Conservation (phyloP, 2,797 vertebrate species). For the Tokudaia muenninki region DNA sequence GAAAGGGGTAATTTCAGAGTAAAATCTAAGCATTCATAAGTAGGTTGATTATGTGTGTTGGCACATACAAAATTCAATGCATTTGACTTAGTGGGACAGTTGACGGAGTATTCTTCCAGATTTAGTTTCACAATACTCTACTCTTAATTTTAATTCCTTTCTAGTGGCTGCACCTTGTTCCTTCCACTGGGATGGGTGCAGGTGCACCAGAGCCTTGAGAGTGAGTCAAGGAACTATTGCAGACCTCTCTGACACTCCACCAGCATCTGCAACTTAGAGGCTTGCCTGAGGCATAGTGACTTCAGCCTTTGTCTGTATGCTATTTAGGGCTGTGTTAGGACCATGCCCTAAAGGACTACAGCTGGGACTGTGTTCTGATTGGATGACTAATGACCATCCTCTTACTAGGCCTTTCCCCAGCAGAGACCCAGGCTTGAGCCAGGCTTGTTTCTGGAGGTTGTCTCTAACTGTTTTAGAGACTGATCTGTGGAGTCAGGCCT, state of each 20-base stretch:
- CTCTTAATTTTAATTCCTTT: not conserved
- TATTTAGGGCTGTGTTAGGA: not conserved
- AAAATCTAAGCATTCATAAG: not conserved
- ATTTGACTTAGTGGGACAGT: not conserved
- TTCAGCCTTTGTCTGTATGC: not conserved
- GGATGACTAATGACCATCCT: no score
- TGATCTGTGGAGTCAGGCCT: not conserved
- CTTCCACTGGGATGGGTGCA: not conserved
- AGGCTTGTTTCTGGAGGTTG: not conserved
- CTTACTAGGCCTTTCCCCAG: not conserved
- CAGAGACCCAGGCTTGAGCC: not conserved
- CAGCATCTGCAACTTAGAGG: not conserved
- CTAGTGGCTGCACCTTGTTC: not conserved
- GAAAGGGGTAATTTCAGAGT: conserved; percentile 6
- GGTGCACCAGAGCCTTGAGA: not conserved
- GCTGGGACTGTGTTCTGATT: not conserved
- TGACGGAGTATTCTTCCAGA: not conserved
- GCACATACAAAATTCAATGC: not conserved
- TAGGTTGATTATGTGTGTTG: not conserved
- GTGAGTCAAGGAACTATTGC: not conserved
- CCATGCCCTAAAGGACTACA: no score
- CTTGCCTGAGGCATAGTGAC: not conserved
- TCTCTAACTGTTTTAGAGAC: not conserved
- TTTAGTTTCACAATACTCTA: not conserved
- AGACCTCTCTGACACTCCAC: not conserved